Conservation (phyloP, 2,797 vertebrate species). For the Oreochromis grahami region DNA sequence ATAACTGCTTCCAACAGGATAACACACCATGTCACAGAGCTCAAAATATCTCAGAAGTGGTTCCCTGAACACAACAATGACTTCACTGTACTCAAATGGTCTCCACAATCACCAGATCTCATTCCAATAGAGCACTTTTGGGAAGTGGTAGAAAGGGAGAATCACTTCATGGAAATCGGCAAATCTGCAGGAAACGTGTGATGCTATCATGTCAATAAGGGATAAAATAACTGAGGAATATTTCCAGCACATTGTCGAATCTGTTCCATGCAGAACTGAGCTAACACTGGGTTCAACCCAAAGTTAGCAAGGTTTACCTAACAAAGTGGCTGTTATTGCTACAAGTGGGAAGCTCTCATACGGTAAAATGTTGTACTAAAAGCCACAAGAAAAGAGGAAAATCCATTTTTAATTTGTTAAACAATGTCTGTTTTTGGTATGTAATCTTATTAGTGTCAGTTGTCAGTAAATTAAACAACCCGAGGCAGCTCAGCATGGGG, state of each 20-base stretch:
- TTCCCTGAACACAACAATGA: background rate
- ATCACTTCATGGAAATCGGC: background rate
- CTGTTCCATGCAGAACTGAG: background rate
- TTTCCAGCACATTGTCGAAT: background rate
- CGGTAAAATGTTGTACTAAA: background rate
- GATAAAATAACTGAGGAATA: background rate
- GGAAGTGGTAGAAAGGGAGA: background rate
- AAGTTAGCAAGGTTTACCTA: background rate
- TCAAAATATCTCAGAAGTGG: background rate
- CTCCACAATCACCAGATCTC: background rate
- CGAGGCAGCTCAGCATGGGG: background rate
- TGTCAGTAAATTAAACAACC: background rate
- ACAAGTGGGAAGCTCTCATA: background rate
- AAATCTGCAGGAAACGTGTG: background rate
- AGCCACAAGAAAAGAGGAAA: background rate
- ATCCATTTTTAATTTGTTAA: background rate
- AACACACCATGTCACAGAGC: background rate
- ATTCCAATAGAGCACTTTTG: background rate
- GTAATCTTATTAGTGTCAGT: background rate
- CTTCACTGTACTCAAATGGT: background rate
- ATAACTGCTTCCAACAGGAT: background rate
- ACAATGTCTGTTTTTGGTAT: background rate
- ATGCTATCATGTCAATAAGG: background rate
- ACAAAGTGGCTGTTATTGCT: background rate
- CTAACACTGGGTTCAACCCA: background rate